phyloP scores from a whole-genome alignment of 2,113 vertebrate genomes.

The Labeo rohita region DNA sequence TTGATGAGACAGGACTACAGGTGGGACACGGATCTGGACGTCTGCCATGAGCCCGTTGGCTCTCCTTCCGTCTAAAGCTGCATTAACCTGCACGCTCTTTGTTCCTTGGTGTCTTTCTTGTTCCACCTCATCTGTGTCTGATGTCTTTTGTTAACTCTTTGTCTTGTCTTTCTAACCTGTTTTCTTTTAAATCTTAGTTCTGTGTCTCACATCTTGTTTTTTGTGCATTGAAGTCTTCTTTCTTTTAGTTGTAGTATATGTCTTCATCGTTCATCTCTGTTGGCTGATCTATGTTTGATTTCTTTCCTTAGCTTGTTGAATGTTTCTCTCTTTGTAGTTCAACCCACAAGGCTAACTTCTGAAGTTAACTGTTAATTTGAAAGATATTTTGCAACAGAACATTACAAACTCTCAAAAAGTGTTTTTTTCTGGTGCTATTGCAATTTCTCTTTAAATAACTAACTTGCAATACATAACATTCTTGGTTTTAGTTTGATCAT shows the following conservation, averaged over 20 bases:
- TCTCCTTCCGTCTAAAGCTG: neutral
- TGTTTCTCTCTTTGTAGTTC: conserved; percentile 1
- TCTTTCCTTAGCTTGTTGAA: conserved; percentile 25
- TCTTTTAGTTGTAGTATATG: conserved; percentile 23
- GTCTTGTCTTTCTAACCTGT: conserved; percentile 8
- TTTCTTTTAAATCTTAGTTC: neutral
- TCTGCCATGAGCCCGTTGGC: neutral
- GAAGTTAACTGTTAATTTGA: conserved; percentile 1
- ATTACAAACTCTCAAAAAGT: too few species aligned
- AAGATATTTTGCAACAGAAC: neutral
- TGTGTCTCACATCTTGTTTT: neutral
- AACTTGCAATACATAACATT: conserved; percentile 4
- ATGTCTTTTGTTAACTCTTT: conserved; percentile 4
- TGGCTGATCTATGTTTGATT: conserved; percentile 20
- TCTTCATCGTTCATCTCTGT: conserved; percentile 19
- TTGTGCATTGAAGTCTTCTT: neutral
- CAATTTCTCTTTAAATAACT: neutral
- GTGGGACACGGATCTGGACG: conserved; percentile 78
- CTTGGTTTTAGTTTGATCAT: neutral
- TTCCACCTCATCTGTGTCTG: conserved; percentile 4
- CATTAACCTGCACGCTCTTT: conserved; percentile 12
- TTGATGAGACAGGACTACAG: conserved; percentile 89
- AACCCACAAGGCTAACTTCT: neutral
- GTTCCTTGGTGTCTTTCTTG: neutral
- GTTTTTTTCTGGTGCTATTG: neutral